Evolutionary conservation across 1,140 invertebrate genomes (phyloP).

Genomic region (Zaprionus gabonicus): DNA sequence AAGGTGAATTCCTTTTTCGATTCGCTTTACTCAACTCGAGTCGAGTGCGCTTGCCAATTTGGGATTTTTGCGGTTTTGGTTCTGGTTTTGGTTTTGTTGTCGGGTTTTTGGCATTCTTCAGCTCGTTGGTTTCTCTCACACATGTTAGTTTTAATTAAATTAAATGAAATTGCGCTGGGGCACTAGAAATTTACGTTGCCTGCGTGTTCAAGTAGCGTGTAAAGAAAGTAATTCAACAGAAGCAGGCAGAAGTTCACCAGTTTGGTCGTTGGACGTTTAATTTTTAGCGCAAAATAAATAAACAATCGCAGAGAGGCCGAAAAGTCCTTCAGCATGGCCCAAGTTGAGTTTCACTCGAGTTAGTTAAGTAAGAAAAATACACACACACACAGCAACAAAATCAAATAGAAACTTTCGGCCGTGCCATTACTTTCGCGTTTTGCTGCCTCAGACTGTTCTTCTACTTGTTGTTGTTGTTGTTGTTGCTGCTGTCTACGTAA

Average conservation of each 20-base stretch:
- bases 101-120: background rate
- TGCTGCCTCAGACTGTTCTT: conserved; percentile 49
- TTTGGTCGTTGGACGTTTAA: conserved; percentile 55
- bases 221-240: conserved; percentile 74
- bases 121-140: conserved; percentile 20
- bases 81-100: conserved; percentile 1
- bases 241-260: conserved; percentile 4
- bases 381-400: conserved; percentile 23
- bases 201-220: conserved; percentile 81
- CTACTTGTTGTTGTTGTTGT: conserved; percentile 17
- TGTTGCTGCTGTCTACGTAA: conserved; percentile 40
- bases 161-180: conserved; percentile 48
- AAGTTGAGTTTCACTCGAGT: conserved; percentile 67
- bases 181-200: conserved; percentile 47
- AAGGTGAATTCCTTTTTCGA: background rate
- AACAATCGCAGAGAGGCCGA: conserved; percentile 61
- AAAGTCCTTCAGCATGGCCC: conserved; percentile 70
- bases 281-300: conserved; percentile 79
- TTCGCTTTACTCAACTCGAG: background rate
- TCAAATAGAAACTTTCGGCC: conserved; percentile 53
- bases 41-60: background rate
- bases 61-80: conserved; percentile 10
- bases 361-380: conserved; percentile 61
- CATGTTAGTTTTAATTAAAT: conserved; percentile 67
- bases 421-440: conserved; percentile 71